A percentile compares a stretch with the other conserved stretches of the same genome.
phyloP scores from a whole-genome alignment of 2,797 vertebrate species.

The Bradypodion ventrale region DNA sequence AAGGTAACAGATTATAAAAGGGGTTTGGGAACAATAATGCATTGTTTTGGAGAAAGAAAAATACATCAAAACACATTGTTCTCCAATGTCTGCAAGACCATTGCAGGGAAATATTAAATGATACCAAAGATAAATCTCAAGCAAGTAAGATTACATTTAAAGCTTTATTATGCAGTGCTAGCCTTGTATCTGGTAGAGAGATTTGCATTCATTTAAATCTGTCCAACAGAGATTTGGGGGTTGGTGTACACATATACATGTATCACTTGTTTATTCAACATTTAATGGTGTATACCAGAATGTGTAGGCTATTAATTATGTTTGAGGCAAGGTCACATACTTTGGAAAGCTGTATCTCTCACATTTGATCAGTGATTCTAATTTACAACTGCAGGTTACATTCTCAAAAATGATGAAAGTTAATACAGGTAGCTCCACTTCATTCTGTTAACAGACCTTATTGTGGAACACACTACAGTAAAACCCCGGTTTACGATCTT shows the following conservation, averaged over 20 bases:
- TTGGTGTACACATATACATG: not conserved
- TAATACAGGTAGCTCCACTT: too few species aligned
- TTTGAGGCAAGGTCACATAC: not conserved
- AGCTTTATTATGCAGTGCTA: conserved; percentile 15
- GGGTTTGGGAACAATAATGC: conserved; percentile 47
- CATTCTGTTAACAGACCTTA: too few species aligned
- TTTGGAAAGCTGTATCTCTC: not conserved
- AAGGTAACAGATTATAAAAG: conserved; percentile 59
- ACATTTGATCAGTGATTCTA: not conserved
- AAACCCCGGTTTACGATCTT: too few species aligned
- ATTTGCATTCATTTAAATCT: conserved; percentile 27
- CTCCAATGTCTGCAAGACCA: conserved; percentile 14
- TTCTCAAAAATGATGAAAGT: too few species aligned
- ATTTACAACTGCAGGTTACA: not conserved
- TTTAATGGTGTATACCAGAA: not conserved
- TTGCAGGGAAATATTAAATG: conserved; percentile 11
- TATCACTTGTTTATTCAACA: not conserved
- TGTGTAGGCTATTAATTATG: not conserved
- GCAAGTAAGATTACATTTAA: conserved; percentile 11
- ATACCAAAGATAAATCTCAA: conserved; percentile 6
- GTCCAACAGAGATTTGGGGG: conserved; percentile 5
- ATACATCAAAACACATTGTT: conserved; percentile 42
- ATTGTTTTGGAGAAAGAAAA: conserved; percentile 44
- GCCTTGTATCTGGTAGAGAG: conserved; percentile 24
- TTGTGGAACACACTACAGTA: too few species aligned